These are phyloP conservation scores for Plecturocebus donacophilus DNA, from an alignment of 2,113 vertebrate genomes.

Conservation along the genomic window DNA sequence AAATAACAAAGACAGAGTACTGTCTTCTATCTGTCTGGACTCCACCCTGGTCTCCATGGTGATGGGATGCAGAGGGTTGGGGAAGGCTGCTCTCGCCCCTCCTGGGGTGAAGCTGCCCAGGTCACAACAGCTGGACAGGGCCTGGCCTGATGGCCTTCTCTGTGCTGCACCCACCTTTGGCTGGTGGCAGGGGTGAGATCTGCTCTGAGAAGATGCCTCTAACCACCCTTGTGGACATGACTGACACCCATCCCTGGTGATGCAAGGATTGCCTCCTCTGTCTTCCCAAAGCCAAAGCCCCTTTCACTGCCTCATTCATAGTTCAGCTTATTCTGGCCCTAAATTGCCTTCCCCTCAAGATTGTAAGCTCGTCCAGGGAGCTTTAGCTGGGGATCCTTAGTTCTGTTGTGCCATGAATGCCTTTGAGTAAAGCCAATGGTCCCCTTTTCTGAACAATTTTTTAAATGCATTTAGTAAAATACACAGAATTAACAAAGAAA, in stretches of 20 bases:
- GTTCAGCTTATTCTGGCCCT: not conserved
- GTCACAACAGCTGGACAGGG: not conserved
- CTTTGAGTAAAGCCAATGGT: not conserved
- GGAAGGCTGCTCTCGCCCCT: not conserved
- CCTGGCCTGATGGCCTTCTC: not conserved
- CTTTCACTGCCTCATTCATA: not conserved
- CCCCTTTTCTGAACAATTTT: not conserved
- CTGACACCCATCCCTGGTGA: not conserved
- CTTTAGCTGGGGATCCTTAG: not conserved
- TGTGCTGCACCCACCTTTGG: not conserved
- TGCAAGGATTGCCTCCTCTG: not conserved
- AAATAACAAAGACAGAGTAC: not conserved
- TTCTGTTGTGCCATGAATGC: not conserved
- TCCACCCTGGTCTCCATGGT: not conserved
- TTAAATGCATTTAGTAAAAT: not conserved
- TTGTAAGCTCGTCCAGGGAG: not conserved
- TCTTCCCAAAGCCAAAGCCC: not conserved
- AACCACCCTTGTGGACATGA: not conserved
- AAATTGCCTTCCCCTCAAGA: too few relatives aligned
- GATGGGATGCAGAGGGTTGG: not conserved
- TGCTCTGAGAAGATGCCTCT: not conserved
- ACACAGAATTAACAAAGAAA: not conserved
- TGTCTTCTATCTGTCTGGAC: not conserved
- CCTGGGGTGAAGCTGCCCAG: not conserved
- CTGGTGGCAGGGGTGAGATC: not conserved